Evolutionary conservation across 2,113 vertebrate species (phyloP), one percentile per base, ranked within the genome.

Genomic region (Gulo gulo): DNA sequence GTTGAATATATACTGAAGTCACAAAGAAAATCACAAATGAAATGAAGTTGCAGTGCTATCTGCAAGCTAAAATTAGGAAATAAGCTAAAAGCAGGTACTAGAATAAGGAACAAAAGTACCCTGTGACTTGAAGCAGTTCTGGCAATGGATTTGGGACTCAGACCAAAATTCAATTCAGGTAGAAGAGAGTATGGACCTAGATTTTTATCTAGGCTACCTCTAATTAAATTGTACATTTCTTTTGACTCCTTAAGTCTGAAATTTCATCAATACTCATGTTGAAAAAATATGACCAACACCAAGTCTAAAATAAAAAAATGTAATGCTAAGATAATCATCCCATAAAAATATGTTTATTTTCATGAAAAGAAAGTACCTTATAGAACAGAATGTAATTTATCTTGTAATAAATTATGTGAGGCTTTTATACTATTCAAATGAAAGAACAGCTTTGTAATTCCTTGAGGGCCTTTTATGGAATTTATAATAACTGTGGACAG

Each of bases 401-500:
- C 29, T 36, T 94, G 12, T 71, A 89, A 96, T 80, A 71, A 39
- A 91, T 94, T 95, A 39, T 26, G 29, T 74, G 52, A 86, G 47
- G 7, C 13, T 90, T 97, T 95, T 91, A 57, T 94, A 39, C 15
- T 15, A n/a, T 61, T 98, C 82, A 96, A 87, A 95, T 82, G 61
- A 92, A 97, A 88, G 45, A 85, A 79, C 13, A 78, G 39, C 15
- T 88, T 92, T 94, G 47, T 88, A 92, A 95, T 95, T 69, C 81
- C 50, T 55, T 87, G 20, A 57, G 36, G 63, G 45, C 24, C 67
- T 91, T 95, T 96, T 97, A 74, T 63, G 45, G 59, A 71, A 84
- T 76, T 97, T 95, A 88, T 73, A 94, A 74, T 95, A 88, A 96
- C 88, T 74, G 29, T 82, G 78, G 59, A 55, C 34, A 78, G 61